Conservation (phyloP, 2,888 invertebrate species). For the Orthonychiurus folsomi region DNA sequence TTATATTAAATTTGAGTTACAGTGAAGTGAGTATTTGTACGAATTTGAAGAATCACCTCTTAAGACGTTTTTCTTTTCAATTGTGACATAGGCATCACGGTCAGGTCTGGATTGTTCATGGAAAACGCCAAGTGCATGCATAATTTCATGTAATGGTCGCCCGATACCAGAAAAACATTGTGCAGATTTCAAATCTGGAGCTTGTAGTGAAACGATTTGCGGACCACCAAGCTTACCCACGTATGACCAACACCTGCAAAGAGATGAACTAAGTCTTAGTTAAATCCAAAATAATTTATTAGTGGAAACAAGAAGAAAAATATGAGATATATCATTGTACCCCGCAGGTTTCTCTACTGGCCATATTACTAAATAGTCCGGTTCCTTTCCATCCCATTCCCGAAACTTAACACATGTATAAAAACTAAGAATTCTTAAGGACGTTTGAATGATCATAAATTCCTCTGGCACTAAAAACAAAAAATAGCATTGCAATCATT, state of each 20-base stretch:
- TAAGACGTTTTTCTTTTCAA: conserved; percentile 59
- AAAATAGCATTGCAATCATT: background rate
- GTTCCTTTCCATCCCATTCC: conserved; percentile 56
- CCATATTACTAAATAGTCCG: conserved; percentile 58
- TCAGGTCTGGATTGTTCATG: conserved; percentile 71
- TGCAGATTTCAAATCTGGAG: conserved; percentile 53
- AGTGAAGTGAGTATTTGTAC: conserved; percentile 1
- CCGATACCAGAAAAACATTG: conserved; percentile 61
- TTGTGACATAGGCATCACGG: conserved; percentile 59
- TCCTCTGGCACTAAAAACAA: conserved; percentile 50
- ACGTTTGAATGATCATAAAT: conserved; percentile 52
- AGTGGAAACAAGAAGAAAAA: conserved; percentile 3
- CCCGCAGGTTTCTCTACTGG: conserved; percentile 56
- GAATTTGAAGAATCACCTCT: conserved; percentile 47
- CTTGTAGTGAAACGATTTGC: conserved; percentile 61
- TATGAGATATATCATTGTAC: conserved; percentile 40
- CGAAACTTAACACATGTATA: conserved; percentile 58
- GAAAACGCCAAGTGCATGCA: conserved; percentile 72
- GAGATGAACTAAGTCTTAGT: no score
- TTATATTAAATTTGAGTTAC: conserved; percentile 3
- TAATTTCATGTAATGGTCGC: conserved; percentile 67
- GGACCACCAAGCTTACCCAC: conserved; percentile 64
- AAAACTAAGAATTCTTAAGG: conserved; percentile 54
- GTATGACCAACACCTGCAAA: conserved; percentile 62
- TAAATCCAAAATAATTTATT: no score